Evolutionary conservation across 2,797 vertebrate genomes (phyloP), one percentile per base, ranked within the genome.

Genomic region (Crax fasciolata): DNA sequence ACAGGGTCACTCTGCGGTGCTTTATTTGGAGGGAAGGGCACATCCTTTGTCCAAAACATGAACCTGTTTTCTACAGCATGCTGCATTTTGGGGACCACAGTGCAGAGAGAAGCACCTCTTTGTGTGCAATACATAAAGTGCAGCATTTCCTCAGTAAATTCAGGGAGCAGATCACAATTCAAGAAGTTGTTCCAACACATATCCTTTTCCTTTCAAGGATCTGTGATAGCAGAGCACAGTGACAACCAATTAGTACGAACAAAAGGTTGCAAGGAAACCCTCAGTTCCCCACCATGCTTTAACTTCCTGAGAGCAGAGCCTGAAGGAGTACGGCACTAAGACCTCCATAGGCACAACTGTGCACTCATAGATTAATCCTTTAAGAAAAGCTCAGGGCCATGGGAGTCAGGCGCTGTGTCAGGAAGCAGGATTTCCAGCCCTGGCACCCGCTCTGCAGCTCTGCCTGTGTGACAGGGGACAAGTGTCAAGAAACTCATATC

Each of bases 351-450:
- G n/a, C 57, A 71, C 52, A 51, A 65, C 65, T 84, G 28, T 52
- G 57, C 2, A 2, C 30, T 24, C 68, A 51, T 5, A 80, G 54
- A 61, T 43, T 32, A 63, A 63, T 73, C 49, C 38, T 79, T 67
- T 27, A 23, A 72, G 46, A 75, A 81, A 43, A 84, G 6, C 54
- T 85, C 23, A 32, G 15, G 49, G 46, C 49, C 65, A 58, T 35
- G 28, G 7, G 11, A 92, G 62, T 11, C 71, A 66, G 83, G 28
- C 0, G 0, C 61, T 65, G 9, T 11, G 23, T 23, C 32, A 75
- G 52, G 80, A 95, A 57, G 15, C 51, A 82, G 39, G 61, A 83
- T 52, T 88, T 67, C 70, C 85, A 88, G 51, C 35, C 32, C 27
- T 12, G 11, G 39, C 52, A 55, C 9, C 0, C 1, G 13, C 30